Evolutionary conservation across 1,140 invertebrate genomes (phyloP).

Genomic region (Drosophila santomea): DNA sequence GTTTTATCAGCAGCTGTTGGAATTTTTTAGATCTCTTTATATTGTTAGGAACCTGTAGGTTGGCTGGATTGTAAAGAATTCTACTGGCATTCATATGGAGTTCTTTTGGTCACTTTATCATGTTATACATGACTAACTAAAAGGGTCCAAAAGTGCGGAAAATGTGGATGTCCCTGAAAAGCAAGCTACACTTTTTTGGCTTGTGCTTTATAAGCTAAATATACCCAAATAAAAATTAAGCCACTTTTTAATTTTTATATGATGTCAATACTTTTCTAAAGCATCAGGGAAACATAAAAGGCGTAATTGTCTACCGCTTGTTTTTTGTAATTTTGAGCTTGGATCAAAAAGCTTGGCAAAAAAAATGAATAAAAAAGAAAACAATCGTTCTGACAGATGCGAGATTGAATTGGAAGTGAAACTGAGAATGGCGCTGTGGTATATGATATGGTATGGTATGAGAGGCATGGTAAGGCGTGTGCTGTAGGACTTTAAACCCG

Average conservation of each 20-base stretch:
- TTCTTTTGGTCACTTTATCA: too few species aligned
- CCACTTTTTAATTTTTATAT: not conserved
- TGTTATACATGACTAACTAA: not conserved
- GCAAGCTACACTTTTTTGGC: not conserved
- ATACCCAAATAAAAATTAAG: not conserved
- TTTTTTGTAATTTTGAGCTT: not conserved
- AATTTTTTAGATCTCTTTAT: too few species aligned
- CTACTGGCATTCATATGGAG: too few species aligned
- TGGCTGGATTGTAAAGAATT: too few species aligned
- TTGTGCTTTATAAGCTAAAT: not conserved
- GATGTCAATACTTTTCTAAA: too few species aligned
- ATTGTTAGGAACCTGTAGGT: too few species aligned
- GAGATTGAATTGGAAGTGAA: constrained; percentile 12
- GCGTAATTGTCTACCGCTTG: too few species aligned
- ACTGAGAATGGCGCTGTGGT: not conserved
- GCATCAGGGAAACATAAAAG: too few species aligned
- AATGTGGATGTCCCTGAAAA: not conserved
- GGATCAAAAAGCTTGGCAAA: not conserved
- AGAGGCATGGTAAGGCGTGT: not conserved
- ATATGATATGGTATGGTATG: not conserved
- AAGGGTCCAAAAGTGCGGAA: too few species aligned
- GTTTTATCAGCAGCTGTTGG: not conserved
- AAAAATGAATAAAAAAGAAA: not conserved
- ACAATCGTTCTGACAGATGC: constrained; percentile 13
- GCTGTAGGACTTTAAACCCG: constrained; percentile 2